Base-by-base conservation (phyloP, 2,113 vertebrate genomes). In the Epinephelus fuscoguttatus region DNA sequence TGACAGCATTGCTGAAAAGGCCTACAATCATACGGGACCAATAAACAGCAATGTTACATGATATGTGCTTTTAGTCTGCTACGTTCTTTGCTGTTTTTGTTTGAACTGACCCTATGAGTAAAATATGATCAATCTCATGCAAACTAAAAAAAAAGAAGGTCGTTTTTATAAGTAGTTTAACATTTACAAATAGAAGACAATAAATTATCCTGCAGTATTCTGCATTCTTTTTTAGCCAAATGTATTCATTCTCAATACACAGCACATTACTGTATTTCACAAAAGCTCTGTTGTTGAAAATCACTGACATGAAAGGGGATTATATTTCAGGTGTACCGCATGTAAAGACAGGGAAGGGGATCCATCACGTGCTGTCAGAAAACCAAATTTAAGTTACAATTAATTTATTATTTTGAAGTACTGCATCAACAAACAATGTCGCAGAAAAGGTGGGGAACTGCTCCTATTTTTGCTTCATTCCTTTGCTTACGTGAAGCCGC, bases 11-110 rank as follows among this genome's bases (percentile, higher is more conserved):
- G 18, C 75, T 73, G 45, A 68, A 83, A 56, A 82, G 70, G 55
- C 71, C 75, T 76, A 68, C 67, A 83, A 40, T 84, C 70, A 85
- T 67, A 84, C 8, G 47, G 74, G 62, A 75, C 71, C 70, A 84
- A 75, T 80, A 85, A 80, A 82, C 62, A 80, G 75, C 49, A 78
- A 71, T 56, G 72, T 71, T 21, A 61, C 45, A 60, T 50, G 50
- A 75, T 62, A 70, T 23, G 49, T 25, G 57, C 42, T 33, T 64
- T 80, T 25, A 53, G 49, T 74, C 12, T 33, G 17, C n/a, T 47
- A 61, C 47, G 70, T 25, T 78, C 30, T 45, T 66, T 63, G 27
- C 6, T 71, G 53, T 63, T 74, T 68, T 62, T 60, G 27, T 53
- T 71, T 56, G 6, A 72, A 63, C 45, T 37, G 7, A 57, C 19